Conservation (phyloP, 2,888 invertebrate species). For the Cantharis flavilabris region DNA sequence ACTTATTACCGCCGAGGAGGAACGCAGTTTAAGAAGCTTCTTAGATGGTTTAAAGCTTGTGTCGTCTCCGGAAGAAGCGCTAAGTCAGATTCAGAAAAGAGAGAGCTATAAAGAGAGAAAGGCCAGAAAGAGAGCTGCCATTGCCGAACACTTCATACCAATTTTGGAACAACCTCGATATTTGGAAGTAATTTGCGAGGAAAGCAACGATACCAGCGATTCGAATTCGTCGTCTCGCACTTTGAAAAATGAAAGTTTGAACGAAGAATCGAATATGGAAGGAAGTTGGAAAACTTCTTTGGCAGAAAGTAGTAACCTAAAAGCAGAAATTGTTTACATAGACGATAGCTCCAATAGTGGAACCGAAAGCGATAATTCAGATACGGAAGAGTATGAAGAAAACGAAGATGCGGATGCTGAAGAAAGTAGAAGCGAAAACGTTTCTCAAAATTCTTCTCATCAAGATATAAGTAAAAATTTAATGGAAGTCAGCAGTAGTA, state of each 20-base stretch:
- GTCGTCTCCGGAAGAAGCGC: constrained; percentile 56
- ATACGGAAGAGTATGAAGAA: constrained; percentile 54
- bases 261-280: constrained; percentile 41
- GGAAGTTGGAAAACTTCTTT: constrained; percentile 21
- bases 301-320: constrained; percentile 10
- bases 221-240: constrained; percentile 57
- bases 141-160: constrained; percentile 63
- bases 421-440: constrained; percentile 37
- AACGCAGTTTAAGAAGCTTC: constrained; percentile 61
- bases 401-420: constrained; percentile 57
- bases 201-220: constrained; percentile 68
- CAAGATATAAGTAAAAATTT: constrained; percentile 14
- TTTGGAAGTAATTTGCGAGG: constrained; percentile 79
- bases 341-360: constrained; percentile 68
- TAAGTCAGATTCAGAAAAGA: constrained; percentile 29
- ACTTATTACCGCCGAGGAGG: constrained; percentile 62
- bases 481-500: background rate
- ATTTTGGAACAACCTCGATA: constrained; percentile 66
- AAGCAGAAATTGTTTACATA: constrained; percentile 67
- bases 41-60: constrained; percentile 62
- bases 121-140: constrained; percentile 59
- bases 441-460: background rate
- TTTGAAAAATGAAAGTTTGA: constrained; percentile 36
- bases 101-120: constrained; percentile 53
- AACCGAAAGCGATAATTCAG: constrained; percentile 58